A percentile compares a stretch with the other conserved stretches of the same genome.
These are phyloP conservation scores for Hermatobates lingyangjiaoensis DNA, from an alignment of 1,140 invertebrate species.

Conservation along the genomic window DNA sequence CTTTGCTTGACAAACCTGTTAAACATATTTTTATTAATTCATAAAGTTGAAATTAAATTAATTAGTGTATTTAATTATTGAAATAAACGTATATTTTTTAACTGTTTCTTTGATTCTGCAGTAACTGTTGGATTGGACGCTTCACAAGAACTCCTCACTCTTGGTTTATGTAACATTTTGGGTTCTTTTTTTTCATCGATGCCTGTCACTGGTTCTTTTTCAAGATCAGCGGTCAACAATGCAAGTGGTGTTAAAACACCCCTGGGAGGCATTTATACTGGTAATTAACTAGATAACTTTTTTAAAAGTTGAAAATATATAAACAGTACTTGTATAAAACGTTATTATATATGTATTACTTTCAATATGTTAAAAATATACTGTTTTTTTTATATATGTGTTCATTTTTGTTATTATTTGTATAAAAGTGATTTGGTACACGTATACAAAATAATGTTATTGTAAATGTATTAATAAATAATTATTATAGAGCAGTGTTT, in stretches of 20 bases:
- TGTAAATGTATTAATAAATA: not conserved
- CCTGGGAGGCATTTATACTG: conserved; percentile 71
- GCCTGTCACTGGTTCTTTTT: conserved; percentile 83
- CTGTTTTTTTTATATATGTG: not conserved
- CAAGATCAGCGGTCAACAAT: conserved; percentile 80
- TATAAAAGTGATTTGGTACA: not conserved
- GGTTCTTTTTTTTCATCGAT: conserved; percentile 80
- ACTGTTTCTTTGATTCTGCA: no score
- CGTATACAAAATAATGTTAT: not conserved
- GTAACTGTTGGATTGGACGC: conserved; percentile 61
- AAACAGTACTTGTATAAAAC: not conserved
- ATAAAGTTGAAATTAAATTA: no score
- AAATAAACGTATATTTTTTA: not conserved
- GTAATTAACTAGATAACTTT: conserved; percentile 23
- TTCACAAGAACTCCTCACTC: conserved; percentile 64
- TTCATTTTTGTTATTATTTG: not conserved
- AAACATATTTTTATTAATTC: no score
- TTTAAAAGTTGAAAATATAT: not conserved
- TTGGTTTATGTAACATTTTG: conserved; percentile 69
- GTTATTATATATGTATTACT: not conserved
- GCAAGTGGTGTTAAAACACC: conserved; percentile 80
- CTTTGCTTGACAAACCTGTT: no score
- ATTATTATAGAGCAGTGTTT: no score
- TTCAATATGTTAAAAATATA: not conserved
- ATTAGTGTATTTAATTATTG: not conserved